Conservation (phyloP, 2,113 vertebrate species). For the Tautogolabrus adspersus region DNA sequence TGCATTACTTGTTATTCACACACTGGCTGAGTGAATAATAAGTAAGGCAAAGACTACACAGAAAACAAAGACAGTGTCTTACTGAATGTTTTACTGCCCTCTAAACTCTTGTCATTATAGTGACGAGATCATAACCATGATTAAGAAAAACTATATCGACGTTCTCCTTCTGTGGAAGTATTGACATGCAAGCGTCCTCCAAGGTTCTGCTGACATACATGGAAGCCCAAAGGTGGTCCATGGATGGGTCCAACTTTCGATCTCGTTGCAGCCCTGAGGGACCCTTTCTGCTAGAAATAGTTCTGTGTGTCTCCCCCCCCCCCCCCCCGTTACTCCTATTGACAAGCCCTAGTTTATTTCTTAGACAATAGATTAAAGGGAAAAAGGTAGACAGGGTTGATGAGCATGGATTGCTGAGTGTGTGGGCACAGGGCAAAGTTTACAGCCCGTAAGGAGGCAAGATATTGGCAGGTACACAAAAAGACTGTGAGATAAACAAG, state of each 20-base stretch:
- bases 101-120: slow-evolving; percentile 3
- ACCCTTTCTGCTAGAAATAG: slow-evolving; percentile 21
- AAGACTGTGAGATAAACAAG: slow-evolving; percentile 4
- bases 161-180: slow-evolving; percentile 6
- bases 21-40: not conserved
- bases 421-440: slow-evolving; percentile 17
- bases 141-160: slow-evolving; percentile 7
- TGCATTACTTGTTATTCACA: not conserved
- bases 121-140: slow-evolving; percentile 25
- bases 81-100: not conserved
- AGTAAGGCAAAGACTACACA: not conserved
- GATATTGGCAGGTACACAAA: slow-evolving; percentile 43
- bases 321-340: slow-evolving; percentile 32
- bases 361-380: slow-evolving; percentile 43
- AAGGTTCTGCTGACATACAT: not conserved
- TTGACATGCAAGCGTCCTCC: not conserved
- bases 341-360: slow-evolving; percentile 43
- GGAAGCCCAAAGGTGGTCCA: slow-evolving; percentile 8
- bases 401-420: slow-evolving; percentile 57
- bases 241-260: slow-evolving; percentile 43
- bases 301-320: slow-evolving; percentile 4
- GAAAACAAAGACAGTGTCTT: not conserved
- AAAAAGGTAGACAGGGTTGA: slow-evolving; percentile 35
- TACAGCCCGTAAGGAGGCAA: slow-evolving; percentile 20
- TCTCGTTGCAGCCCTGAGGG: slow-evolving; percentile 34